These are phyloP conservation scores for Ptychobarbus kaznakovi DNA, from an alignment of 2,797 vertebrate species.

Conservation along the genomic window DNA sequence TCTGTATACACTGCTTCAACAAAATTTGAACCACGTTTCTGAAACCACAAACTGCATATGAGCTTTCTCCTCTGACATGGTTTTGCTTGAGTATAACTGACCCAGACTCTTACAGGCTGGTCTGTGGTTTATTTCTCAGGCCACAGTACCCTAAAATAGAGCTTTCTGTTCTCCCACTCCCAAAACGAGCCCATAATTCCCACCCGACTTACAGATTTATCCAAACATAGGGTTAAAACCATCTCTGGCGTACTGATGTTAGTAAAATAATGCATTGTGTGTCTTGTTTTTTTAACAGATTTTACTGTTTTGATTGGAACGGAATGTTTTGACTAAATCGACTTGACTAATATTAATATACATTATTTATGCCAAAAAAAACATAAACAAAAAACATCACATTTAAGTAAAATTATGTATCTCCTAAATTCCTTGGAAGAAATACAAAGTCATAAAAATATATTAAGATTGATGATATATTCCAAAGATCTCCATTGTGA, in stretches of 20 bases:
- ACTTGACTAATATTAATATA: background rate
- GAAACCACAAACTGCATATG: background rate
- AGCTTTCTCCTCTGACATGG: constrained; percentile 65
- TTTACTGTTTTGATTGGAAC: background rate
- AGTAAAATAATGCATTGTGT: constrained; percentile 11
- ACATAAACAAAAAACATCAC: background rate
- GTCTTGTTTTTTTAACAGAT: background rate
- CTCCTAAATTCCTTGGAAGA: background rate
- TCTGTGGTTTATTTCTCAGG: constrained; percentile 75
- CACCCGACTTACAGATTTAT: constrained; percentile 68
- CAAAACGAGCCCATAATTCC: constrained; percentile 29
- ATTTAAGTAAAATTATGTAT: background rate
- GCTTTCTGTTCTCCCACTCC: constrained; percentile 56
- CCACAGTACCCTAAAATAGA: constrained; percentile 76
- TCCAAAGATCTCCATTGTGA: background rate
- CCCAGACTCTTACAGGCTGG: constrained; percentile 59
- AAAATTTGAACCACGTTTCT: background rate
- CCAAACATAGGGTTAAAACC: constrained; percentile 43
- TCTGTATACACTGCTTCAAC: background rate
- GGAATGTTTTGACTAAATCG: background rate
- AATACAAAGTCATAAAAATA: background rate
- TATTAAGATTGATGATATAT: background rate
- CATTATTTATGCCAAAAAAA: background rate
- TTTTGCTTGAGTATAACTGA: constrained; percentile 65
- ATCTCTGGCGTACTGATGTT: constrained; percentile 14